Base-by-base conservation (phyloP, 2,113 vertebrate genomes). In the Oceanites oceanicus region DNA sequence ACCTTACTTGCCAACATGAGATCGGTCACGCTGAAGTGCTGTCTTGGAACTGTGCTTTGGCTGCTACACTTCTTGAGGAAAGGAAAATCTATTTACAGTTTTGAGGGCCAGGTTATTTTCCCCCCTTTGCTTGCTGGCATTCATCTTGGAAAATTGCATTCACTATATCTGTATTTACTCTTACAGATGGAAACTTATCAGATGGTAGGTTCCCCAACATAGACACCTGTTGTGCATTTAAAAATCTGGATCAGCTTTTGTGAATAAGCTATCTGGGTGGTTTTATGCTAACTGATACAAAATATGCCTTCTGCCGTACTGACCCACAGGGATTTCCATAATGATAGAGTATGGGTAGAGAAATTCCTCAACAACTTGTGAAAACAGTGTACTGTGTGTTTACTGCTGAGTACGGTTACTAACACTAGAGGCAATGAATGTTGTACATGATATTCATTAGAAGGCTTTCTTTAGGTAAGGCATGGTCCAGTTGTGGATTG, bases 61-160 rank as follows among this genome's bases (percentile, higher is more conserved):
- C 45, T 61, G 1, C 30, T 63, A 13, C 14, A 2, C 20, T 71
- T 59, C 5, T 27, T 2, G 5, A 29, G 36, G n/a, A 90, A 42
- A 80, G 21, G 49, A 52, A 52, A 59, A 56, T 27, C 15, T 44
- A 0, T 8, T n/a, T 26, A 23, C 0, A 0, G 38, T 66, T 90
- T 77, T 70, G 78, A 86, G 68, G 36, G 56, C 53, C 36, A 15
- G 12, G 53, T 49, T 88, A 1, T 77, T 63, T 80, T 79, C 74
- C 27, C 25, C 19, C 5, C 22, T 86, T 77, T 45, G 63, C 36
- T 91, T 1, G 0, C 50, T 56, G 79, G 26, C 63, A 47, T 79
- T 86, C 10, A 2, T 47, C 63, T 88, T 40, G 23, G 55, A 77
- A 91, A 81, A 58, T 10, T n/a, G 59, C 45, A 3, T 53, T 83